phyloP scores from a whole-genome alignment of 2,797 vertebrate genomes.

The Valencia hispanica region DNA sequence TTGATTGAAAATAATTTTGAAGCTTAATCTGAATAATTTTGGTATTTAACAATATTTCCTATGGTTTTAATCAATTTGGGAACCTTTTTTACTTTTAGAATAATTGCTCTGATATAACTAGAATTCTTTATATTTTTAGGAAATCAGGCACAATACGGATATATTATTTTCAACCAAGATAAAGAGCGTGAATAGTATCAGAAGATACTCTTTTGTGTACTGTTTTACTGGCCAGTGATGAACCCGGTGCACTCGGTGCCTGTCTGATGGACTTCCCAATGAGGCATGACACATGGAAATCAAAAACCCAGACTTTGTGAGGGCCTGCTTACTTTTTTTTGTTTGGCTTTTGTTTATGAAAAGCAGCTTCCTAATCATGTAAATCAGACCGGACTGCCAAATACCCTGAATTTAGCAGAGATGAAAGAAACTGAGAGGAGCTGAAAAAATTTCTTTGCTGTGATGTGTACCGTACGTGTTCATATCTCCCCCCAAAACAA shows the following conservation, averaged over 20 bases:
- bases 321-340: conserved; percentile 5
- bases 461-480: neutral
- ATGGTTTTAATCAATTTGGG: too few relatives aligned
- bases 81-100: too few relatives aligned
- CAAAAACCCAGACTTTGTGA: conserved; percentile 32
- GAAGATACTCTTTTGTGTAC: conserved; percentile 7
- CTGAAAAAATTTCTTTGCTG: conserved; percentile 5
- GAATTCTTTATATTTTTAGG: neutral
- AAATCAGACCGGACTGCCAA: conserved; percentile 41
- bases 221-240: conserved; percentile 31
- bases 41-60: neutral
- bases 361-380: conserved; percentile 64
- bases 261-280: conserved; percentile 38
- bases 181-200: conserved; percentile 21
- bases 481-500: conserved; percentile 41
- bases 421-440: neutral
- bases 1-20: neutral
- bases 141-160: neutral
- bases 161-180: conserved; percentile 13
- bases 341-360: conserved; percentile 44
- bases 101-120: neutral
- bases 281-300: conserved; percentile 41
- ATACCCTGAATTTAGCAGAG: conserved; percentile 14
- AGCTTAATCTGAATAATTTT: neutral
- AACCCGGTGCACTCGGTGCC: conserved; percentile 14